Evolutionary conservation across 2,113 vertebrate genomes (phyloP), one percentile per base, ranked within the genome.

Genomic region (Orthonyx spaldingii): DNA sequence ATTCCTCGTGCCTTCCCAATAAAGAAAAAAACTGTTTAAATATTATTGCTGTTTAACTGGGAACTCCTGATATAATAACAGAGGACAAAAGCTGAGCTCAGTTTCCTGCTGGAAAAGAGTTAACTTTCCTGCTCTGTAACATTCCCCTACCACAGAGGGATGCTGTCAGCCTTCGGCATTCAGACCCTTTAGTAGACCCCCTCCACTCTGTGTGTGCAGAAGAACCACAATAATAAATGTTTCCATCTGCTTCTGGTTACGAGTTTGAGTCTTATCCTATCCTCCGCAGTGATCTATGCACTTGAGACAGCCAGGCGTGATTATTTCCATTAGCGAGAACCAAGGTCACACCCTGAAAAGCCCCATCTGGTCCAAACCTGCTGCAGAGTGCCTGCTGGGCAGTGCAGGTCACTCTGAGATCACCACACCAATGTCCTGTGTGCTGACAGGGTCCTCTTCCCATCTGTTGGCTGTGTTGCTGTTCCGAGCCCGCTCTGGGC

Each of bases 171-270:
- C 55, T 75, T 63, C 3, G 2, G 74, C 16, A 8, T 69, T 74
- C 55, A 77, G 78, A 76, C 55, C 61, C 66, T 76, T 79, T n/a
- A 79, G 74, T n/a, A 79, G 74, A 91, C 55, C 79, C 81, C 63
- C 55, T 77, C 24, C 0, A 47, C 44, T 83, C 47, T 56, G 13
- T 20, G 35, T 79, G 47, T 77, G 52, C 30, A 28, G 28, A 88
- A 80, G 44, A 96, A 70, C 75, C 52, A 66, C 72, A 80, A 64
- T 66, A 89, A 87, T 95, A 77, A 70, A 79, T 49, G 30, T 79
- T 94, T 65, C 93, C 94, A 85, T 93, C 94, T 97, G 93, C 75
- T 91, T 66, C 84, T 90, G 66, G 18, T 94, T 94, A 88, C 71
- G 64, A 75, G 52, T 64, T 78, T 77, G 71, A 7, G 2, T 66